These are phyloP conservation scores for Exaiptasia diaphana DNA, from an alignment of 64 coral and sea anemone species.

Conservation along the genomic window DNA sequence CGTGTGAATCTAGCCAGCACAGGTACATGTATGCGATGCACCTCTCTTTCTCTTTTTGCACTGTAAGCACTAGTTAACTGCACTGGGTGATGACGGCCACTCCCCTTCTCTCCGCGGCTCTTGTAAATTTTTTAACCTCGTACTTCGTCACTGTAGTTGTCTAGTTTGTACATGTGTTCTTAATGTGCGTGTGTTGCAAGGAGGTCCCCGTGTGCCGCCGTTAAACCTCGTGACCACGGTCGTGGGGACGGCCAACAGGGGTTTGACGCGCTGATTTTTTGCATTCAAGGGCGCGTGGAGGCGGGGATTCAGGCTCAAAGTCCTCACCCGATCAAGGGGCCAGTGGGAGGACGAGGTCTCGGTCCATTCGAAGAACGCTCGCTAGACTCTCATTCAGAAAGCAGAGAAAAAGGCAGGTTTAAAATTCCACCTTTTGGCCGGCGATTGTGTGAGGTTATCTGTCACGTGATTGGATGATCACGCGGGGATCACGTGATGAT, in stretches of 20 bases:
- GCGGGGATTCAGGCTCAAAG: slow-evolving; percentile 44
- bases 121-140: not conserved
- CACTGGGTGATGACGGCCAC: slow-evolving; percentile 11
- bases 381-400: slow-evolving; percentile 74
- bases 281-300: slow-evolving; percentile 70
- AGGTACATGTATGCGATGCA: slow-evolving; percentile 21
- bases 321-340: slow-evolving; percentile 65
- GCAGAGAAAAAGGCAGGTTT: slow-evolving; percentile 73
- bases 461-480: slow-evolving; percentile 57
- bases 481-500: slow-evolving; percentile 45
- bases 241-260: slow-evolving; percentile 24
- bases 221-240: not conserved
- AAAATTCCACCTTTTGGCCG: slow-evolving; percentile 28
- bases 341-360: slow-evolving; percentile 43
- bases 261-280: slow-evolving; percentile 69
- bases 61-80: not conserved
- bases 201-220: slow-evolving; percentile 36
- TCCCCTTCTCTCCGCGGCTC: slow-evolving; percentile 31
- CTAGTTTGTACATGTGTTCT: slow-evolving; percentile 7
- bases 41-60: slow-evolving; percentile 5
- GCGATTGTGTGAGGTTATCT: slow-evolving; percentile 13
- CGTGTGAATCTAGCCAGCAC: not conserved
- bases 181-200: slow-evolving; percentile 25
- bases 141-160: not conserved
- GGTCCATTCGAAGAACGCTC: slow-evolving; percentile 62